Evolutionary conservation across 2,888 invertebrate species (phyloP), one percentile per base, ranked within the genome.

Genomic region (Melikaiella ostensackeni): DNA sequence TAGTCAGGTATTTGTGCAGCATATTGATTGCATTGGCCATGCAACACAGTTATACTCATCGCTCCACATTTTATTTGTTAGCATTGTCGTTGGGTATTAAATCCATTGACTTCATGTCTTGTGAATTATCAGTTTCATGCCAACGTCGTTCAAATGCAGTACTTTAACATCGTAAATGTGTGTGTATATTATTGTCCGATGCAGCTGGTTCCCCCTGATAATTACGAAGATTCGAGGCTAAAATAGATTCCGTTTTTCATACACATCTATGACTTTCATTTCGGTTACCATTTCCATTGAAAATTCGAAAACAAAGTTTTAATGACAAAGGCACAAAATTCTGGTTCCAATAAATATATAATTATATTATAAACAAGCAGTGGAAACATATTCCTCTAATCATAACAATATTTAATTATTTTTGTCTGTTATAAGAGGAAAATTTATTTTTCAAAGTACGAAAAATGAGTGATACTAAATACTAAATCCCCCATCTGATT

Each of bases 101-200:
- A 63, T 35, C 38, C 63, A 63, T 38, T 63, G 38, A 63, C n/a
- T 30, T 63, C 21, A 19, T 63, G 63, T 38, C 30, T 63, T n/a
- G 9, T 6, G 9, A 62, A 6, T 19, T 63, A 63, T 21, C 38
- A 21, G 19, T 35, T 63, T 38, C 38, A 35, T 13, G 63, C 30
- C 33, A 62, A 33, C 30, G 0, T 63, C 21, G 13, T 63, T 35
- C 13, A 38, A 63, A 35, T 38, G 21, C n/a, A 21, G 0, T 35
- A 38, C 63, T 21, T 35, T n/a, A 35, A n/a, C 9, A 7, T 62
- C 19, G n/a, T 50, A 50, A 50, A n/a, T 50, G n/a, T 8, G 50
- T n/a, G n/a, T n/a, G 50, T 50, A 9, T 50, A n/a, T 50, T 50
- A 50, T 50, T 50, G n/a, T n/a, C 8, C 8, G 50, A n/a, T n/a